A percentile compares a stretch with the other conserved stretches of the same genome.
phyloP scores from a whole-genome alignment of 2,888 invertebrate species.

The Myopa testacea region DNA sequence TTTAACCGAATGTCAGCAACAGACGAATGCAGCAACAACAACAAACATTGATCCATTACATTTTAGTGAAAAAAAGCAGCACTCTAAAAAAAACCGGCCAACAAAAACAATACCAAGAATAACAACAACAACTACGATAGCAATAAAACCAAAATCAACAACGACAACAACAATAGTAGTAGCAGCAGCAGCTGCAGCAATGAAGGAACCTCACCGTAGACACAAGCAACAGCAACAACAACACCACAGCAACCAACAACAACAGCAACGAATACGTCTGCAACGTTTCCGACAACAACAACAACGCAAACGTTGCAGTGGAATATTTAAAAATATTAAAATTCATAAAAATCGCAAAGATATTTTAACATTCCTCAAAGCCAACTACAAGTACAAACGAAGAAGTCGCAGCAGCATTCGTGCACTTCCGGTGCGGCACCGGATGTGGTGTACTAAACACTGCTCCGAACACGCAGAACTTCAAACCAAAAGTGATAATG shows the following conservation, averaged over 20 bases:
- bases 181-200: neutral
- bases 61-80: too few species aligned
- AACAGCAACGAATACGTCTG: neutral
- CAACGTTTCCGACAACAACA: constrained; percentile 1
- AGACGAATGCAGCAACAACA: too few species aligned
- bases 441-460: neutral
- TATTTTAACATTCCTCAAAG: constrained; percentile 64
- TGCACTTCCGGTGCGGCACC: neutral
- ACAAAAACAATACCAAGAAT: neutral
- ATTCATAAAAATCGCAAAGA: constrained; percentile 47
- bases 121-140: neutral
- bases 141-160: neutral
- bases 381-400: constrained; percentile 68
- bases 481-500: neutral
- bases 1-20: too few species aligned
- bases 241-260: neutral
- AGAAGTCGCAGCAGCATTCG: constrained; percentile 53
- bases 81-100: neutral
- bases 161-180: neutral
- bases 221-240: neutral
- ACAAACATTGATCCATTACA: too few species aligned
- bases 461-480: neutral
- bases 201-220: neutral
- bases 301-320: neutral
- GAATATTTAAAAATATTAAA: constrained; percentile 15